Conservation (phyloP, 2,113 vertebrate genomes). For the Conger conger region DNA sequence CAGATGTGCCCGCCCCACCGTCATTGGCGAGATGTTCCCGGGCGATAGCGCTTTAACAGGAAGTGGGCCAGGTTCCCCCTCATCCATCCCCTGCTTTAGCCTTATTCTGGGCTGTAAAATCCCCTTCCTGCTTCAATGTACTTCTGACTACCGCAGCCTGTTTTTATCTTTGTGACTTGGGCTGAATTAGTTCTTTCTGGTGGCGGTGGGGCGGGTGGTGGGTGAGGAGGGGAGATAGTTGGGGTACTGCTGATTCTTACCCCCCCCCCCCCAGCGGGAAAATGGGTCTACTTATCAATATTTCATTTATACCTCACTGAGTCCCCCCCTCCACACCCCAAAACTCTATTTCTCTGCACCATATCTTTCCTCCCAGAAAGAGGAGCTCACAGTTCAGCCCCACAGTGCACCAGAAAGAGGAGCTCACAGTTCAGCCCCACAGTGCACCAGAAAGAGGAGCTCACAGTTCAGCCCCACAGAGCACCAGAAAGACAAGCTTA, state of each 20-base stretch:
- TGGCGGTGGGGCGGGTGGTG: background rate
- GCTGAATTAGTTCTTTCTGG: background rate
- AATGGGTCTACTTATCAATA: background rate
- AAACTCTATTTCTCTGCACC: background rate
- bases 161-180: constrained; percentile 20
- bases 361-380: background rate
- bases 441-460: background rate
- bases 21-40: constrained; percentile 36
- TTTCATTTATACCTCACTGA: constrained; percentile 7
- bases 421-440: background rate
- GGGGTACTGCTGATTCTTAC: background rate
- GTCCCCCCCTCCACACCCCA: background rate
- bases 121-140: constrained; percentile 18
- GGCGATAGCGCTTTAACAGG: constrained; percentile 52
- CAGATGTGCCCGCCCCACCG: constrained; percentile 43
- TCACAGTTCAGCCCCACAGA: background rate
- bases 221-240: background rate
- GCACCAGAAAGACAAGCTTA: background rate
- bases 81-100: constrained; percentile 29
- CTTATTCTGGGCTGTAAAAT: constrained; percentile 15
- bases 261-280: background rate
- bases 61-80: background rate
- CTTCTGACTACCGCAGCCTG: background rate
- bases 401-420: background rate
- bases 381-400: background rate